A percentile compares a stretch with the other conserved stretches of the same genome.
Conservation (phyloP, 2,113 vertebrate genomes). For the Notarius lentiginosus region DNA sequence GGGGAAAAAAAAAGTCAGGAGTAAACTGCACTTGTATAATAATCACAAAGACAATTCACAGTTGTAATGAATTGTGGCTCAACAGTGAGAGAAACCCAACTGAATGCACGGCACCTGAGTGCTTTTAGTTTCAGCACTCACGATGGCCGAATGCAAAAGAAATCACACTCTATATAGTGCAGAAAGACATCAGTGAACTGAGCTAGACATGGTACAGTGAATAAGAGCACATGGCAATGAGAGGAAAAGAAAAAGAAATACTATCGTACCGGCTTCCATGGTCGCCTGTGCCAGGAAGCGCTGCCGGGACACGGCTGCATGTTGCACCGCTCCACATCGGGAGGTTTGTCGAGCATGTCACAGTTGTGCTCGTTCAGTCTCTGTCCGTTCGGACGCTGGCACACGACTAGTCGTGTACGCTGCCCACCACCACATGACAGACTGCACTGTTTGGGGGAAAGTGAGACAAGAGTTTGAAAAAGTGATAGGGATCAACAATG, state of each 20-base stretch:
- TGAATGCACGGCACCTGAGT: neutral
- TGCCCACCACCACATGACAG: slow-evolving; percentile 88
- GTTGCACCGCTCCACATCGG: slow-evolving; percentile 82
- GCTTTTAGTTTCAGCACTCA: neutral
- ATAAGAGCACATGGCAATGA: slow-evolving; percentile 42
- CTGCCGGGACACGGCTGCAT: slow-evolving; percentile 83
- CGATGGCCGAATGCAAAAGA: neutral
- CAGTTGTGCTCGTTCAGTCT: slow-evolving; percentile 86
- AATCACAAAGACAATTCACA: slow-evolving; percentile 50
- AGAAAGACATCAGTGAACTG: slow-evolving; percentile 16
- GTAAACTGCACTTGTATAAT: slow-evolving; percentile 45
- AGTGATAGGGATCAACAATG: neutral
- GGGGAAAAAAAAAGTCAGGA: neutral
- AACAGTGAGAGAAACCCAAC: neutral
- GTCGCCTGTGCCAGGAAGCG: slow-evolving; percentile 87
- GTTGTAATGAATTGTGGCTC: slow-evolving; percentile 12
- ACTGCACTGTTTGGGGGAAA: slow-evolving; percentile 78
- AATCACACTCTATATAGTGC: slow-evolving; percentile 1
- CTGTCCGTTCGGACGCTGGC: slow-evolving; percentile 86
- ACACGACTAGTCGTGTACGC: slow-evolving; percentile 88
- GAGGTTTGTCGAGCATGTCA: slow-evolving; percentile 86
- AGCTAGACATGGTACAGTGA: slow-evolving; percentile 46
- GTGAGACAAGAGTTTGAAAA: neutral
- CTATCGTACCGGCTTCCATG: slow-evolving; percentile 97
- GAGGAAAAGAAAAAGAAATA: slow-evolving; percentile 53